Evolutionary conservation across 2,113 vertebrate species (phyloP), one percentile per base, ranked within the genome.

Genomic region (Melospiza melodia): DNA sequence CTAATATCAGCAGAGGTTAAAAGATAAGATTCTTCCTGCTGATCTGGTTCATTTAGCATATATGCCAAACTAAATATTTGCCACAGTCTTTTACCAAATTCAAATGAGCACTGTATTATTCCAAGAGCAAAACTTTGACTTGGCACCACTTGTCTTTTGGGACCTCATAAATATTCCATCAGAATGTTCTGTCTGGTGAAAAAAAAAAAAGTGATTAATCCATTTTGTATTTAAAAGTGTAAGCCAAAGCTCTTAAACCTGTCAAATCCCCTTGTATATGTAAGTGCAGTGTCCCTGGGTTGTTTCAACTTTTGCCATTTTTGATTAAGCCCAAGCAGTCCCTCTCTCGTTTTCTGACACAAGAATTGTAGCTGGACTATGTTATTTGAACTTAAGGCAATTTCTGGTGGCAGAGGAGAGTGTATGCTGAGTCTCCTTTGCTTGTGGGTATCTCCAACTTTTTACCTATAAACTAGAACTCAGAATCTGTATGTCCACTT

Each of bases 221-320:
- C 67, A 21, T 91, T 78, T 37, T 87, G 61, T 93, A 46, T 79
- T 94, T 65, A 78, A 83, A 93, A 98, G 97, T 37, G 90, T 97
- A 95, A 98, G 97, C 74, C 51, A 66, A 66, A 98, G 95, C 84
- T 93, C 93, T 65, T 87, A 84, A 97, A 98, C 96, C 69, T 97
- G 96, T 89, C 98, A 98, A 30, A 97, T 97, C 18, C 97, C 97
- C 84, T 92, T 97, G 12, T 98, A 98, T 89, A 98, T 62, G 86
- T 98, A 97, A 98, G 97, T 97, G 66, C 48, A 62, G 9, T 13
- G 51, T 87, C 73, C 75, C 30, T 71, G 15, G 17, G 6, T 63
- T 77, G 5, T 80, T 90, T 59, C 48, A 76, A 30, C 31, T 39
- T 89, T n/a, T 69, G 39, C 14, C 18, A 25, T 61, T 84, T 90